phyloP scores from a whole-genome alignment of 2,797 vertebrate species.

The Sebastes cheni region DNA sequence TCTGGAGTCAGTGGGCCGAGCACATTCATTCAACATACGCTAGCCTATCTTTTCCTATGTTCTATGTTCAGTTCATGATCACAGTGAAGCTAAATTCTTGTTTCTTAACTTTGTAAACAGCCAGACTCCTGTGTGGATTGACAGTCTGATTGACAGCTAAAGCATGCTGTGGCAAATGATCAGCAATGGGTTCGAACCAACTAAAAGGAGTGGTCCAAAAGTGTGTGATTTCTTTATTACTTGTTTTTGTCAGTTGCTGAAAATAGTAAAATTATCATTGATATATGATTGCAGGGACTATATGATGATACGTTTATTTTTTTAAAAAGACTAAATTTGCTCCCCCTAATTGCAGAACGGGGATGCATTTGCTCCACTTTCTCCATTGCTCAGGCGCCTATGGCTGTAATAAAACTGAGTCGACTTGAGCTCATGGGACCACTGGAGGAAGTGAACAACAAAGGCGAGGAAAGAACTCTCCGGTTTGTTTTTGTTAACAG shows the following conservation, averaged over 20 bases:
- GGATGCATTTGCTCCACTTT: background rate
- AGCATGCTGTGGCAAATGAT: background rate
- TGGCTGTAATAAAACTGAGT: background rate
- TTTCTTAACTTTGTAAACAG: background rate
- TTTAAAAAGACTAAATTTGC: too few relatives aligned
- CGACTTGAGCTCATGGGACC: background rate
- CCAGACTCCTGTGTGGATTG: background rate
- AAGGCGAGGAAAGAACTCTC: conserved; percentile 11
- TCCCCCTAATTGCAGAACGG: too few relatives aligned
- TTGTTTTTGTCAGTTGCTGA: background rate
- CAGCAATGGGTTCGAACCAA: background rate
- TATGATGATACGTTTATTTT: too few relatives aligned
- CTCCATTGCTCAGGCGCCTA: background rate
- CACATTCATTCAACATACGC: too few relatives aligned
- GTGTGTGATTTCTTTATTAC: background rate
- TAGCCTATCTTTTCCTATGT: background rate
- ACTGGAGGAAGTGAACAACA: conserved; percentile 33
- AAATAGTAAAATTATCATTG: background rate
- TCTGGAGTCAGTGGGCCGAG: background rate
- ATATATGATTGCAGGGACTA: background rate
- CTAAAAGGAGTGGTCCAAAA: background rate
- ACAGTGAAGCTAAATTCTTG: background rate
- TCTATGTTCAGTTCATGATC: background rate
- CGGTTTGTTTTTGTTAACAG: conserved; percentile 27
- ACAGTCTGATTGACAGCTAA: background rate